phyloP scores from a whole-genome alignment of 2,888 invertebrate species.

The Alviniconcha strummeri region DNA sequence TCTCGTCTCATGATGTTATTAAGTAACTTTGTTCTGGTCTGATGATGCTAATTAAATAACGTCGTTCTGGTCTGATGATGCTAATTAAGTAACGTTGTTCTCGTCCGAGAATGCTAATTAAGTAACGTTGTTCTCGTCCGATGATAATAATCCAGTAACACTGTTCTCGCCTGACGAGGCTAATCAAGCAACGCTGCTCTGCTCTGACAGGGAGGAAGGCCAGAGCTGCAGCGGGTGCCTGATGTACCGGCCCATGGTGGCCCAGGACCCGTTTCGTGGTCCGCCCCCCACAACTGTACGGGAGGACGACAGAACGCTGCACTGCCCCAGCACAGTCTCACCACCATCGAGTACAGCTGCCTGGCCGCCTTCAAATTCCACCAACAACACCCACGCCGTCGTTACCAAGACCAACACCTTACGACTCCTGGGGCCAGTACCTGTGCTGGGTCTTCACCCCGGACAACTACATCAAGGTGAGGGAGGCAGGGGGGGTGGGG shows the following conservation, averaged over 20 bases:
- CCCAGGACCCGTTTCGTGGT: slow-evolving; percentile 39
- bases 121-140: no score
- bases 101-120: no score
- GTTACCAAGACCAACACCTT: slow-evolving; percentile 46
- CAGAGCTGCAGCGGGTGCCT: slow-evolving; percentile 52
- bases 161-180: no score
- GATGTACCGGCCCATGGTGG: slow-evolving; percentile 42
- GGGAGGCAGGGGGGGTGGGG: slow-evolving; percentile 19
- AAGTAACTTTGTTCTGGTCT: no score
- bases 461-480: slow-evolving; percentile 46
- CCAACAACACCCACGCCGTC: slow-evolving; percentile 51
- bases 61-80: no score
- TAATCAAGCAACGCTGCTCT: no score
- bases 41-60: no score
- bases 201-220: slow-evolving; percentile 42
- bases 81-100: no score
- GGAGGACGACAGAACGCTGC: slow-evolving; percentile 22
- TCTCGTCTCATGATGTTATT: no score
- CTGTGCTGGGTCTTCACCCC: slow-evolving; percentile 56
- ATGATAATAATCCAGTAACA: no score
- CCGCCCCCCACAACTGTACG: slow-evolving; percentile 33
- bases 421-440: slow-evolving; percentile 42
- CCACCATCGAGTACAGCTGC: slow-evolving; percentile 49
- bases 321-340: slow-evolving; percentile 18
- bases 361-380: slow-evolving; percentile 52